phyloP scores from a whole-genome alignment of 1,140 invertebrate species.

The Drosophila busckii region DNA sequence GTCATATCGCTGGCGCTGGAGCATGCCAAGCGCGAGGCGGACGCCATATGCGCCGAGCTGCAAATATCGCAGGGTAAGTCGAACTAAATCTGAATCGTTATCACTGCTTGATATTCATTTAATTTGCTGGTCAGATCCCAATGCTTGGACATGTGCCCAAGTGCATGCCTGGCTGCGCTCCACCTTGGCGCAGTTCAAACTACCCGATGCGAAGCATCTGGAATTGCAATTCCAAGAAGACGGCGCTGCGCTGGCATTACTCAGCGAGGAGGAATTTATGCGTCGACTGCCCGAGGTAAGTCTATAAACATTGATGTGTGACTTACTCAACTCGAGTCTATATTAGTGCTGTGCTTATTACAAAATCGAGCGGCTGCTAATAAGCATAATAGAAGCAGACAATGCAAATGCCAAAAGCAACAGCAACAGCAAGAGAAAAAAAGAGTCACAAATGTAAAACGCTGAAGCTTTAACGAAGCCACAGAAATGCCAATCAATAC shows the following conservation, averaged over 20 bases:
- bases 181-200: constrained; percentile 88
- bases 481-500: constrained; percentile 52
- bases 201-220: constrained; percentile 87
- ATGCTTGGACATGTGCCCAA: constrained; percentile 89
- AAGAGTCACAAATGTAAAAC: constrained; percentile 21
- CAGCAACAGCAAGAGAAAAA: constrained; percentile 13
- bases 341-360: constrained; percentile 49
- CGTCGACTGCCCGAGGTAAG: constrained; percentile 88
- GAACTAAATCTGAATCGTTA: too few relatives aligned
- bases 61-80: constrained; percentile 91
- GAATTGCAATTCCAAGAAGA: constrained; percentile 83
- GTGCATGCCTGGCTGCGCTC: constrained; percentile 92
- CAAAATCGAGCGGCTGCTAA: constrained; percentile 54
- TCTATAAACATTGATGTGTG: constrained; percentile 16
- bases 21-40: constrained; percentile 90
- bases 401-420: constrained; percentile 52
- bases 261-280: constrained; percentile 92
- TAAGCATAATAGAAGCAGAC: constrained; percentile 47
- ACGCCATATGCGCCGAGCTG: constrained; percentile 89
- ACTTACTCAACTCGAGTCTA: constrained; percentile 41
- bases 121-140: constrained; percentile 85
- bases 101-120: neutral
- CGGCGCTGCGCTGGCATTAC: constrained; percentile 85
- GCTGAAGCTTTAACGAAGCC: too few relatives aligned
- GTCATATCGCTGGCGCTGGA: constrained; percentile 91